Percentiles rank a stretch among this genome's conserved stretches.
phyloP scores from a whole-genome alignment of 2,888 invertebrate species.

The Yponomeuta plumbellus region DNA sequence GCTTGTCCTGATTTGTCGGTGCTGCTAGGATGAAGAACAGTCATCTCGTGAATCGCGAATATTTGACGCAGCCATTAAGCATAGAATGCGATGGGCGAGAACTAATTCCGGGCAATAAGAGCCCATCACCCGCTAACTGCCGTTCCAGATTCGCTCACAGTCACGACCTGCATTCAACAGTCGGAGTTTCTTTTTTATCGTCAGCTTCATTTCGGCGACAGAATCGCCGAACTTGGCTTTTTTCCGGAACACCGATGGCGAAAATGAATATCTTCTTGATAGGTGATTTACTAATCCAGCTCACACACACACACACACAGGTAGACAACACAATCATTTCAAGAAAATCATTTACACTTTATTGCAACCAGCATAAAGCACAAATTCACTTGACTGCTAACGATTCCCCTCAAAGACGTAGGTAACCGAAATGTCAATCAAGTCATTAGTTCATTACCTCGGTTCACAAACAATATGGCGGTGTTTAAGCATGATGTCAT shows the following conservation, averaged over 20 bases:
- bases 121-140: background rate
- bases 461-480: background rate
- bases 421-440: slow-evolving; percentile 8
- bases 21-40: too few species aligned
- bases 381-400: background rate
- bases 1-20: too few species aligned
- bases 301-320: background rate
- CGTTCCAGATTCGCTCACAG: background rate
- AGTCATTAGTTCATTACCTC: slow-evolving; percentile 9
- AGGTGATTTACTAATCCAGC: background rate
- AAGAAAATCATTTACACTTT: background rate
- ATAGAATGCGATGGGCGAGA: background rate
- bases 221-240: background rate
- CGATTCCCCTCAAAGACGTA: background rate
- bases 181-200: background rate
- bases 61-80: background rate
- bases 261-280: background rate
- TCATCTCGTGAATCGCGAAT: background rate
- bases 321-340: too few species aligned
- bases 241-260: background rate
- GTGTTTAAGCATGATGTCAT: slow-evolving; percentile 1
- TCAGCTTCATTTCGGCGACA: background rate
- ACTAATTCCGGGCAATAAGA: background rate
- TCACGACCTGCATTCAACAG: background rate
- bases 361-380: background rate